Percentiles rank a stretch among this genome's conserved stretches.
These are phyloP conservation scores for Oscheius sp. DNA, from an alignment of 2,888 invertebrate genomes.

Conservation along the genomic window DNA sequence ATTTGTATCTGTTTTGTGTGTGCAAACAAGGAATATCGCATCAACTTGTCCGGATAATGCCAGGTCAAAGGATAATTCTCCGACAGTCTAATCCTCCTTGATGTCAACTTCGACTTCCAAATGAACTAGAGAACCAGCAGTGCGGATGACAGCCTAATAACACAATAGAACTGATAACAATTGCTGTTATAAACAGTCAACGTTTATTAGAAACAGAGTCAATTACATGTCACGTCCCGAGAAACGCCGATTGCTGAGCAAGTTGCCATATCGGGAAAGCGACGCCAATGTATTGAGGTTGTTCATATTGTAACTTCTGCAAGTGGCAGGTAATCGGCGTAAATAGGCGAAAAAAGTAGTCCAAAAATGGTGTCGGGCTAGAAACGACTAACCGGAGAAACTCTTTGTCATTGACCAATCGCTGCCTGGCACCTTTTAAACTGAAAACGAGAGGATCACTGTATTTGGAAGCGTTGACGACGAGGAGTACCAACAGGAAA, in stretches of 20 bases:
- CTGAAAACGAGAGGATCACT: background rate
- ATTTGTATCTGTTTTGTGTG: too few relatives aligned
- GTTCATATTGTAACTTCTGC: conserved; percentile 39
- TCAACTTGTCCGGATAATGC: too few relatives aligned
- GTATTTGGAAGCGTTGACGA: background rate
- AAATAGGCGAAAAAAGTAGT: background rate
- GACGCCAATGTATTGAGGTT: conserved; percentile 39
- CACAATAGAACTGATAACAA: too few relatives aligned
- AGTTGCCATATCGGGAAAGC: conserved; percentile 33
- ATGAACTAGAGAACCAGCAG: too few relatives aligned
- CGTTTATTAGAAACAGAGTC: too few relatives aligned
- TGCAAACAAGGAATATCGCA: too few relatives aligned
- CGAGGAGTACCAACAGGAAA: background rate
- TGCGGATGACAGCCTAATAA: too few relatives aligned
- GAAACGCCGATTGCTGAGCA: conserved; percentile 20
- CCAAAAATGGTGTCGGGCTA: background rate
- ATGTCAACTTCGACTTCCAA: too few relatives aligned
- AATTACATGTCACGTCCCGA: too few relatives aligned
- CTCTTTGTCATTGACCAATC: conserved; percentile 29
- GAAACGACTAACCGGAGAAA: conserved; percentile 27
- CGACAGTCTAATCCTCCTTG: too few relatives aligned
- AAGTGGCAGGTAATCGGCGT: background rate
- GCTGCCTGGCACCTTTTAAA: conserved; percentile 10
- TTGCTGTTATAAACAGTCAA: too few relatives aligned
- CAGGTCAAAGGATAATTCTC: too few relatives aligned